Evolutionary conservation across 2,888 invertebrate species (phyloP), one percentile per base, ranked within the genome.

Genomic region (Lasius platythorax): DNA sequence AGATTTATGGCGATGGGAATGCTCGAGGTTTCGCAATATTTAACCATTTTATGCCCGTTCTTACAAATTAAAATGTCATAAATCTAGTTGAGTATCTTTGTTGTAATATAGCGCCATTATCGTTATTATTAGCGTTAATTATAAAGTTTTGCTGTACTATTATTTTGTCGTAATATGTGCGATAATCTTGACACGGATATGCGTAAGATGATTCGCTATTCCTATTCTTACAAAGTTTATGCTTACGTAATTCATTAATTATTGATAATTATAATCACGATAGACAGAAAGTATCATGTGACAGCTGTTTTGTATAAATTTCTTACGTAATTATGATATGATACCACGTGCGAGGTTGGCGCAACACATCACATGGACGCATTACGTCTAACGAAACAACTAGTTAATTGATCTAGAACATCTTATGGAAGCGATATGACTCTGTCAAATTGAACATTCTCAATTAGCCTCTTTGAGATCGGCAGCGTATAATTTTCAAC

Each of bases 331-430:
- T 40, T 56, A 28, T 40, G 40, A 58, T 61, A 37, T 46, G 73
- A 72, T 46, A 37, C 28, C 2, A 46, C 4, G 28, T 46, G 15
- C 6, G 6, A 50, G n/a, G 3, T 40, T 15, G 18, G 15, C 46
- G 56, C 23, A 23, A 28, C 53, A 33, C 30, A 68, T 12, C 53
- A 50, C 11, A 33, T 70, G 56, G 23, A 75, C 50, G 78, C 74
- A 72, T 79, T 87, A 87, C 37, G 56, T 72, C 50, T 87, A 85
- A 85, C 73, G 76, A 87, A 82, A 75, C 76, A 53, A 76, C 61
- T 46, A 18, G 73, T 83, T 87, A 85, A 87, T 87, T 87, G 83
- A 87, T 85, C 81, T 83, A 82, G 73, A 50, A 83, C 81, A 66
- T 46, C 73, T 87, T 85, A 78, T 76, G 53, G 73, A 87, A 87